Percentiles rank a stretch among this genome's conserved stretches.
Evolutionary conservation across 2,797 vertebrate genomes (phyloP).

Genomic region (Coccyzus lansbergi): DNA sequence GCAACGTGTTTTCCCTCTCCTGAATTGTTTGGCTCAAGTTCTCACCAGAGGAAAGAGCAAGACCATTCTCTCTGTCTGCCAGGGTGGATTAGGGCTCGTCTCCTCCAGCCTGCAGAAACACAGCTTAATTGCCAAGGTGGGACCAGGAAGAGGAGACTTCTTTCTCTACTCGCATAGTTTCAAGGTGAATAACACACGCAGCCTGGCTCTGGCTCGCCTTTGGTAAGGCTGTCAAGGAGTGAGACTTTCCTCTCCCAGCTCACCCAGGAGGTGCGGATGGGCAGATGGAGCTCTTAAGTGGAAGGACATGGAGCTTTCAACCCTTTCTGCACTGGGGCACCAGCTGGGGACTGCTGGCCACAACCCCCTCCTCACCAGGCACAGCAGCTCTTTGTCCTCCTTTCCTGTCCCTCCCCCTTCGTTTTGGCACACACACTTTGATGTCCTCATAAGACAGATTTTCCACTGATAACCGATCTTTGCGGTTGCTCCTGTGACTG

Average conservation of each 20-base stretch:
- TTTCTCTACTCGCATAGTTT: constrained; percentile 46
- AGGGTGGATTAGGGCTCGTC: rapidly evolving
- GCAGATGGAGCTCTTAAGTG: background rate
- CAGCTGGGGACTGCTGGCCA: background rate
- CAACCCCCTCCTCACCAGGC: background rate
- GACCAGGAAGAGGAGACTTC: constrained; percentile 17
- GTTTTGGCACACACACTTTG: background rate
- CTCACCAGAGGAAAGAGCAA: background rate
- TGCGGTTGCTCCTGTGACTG: background rate
- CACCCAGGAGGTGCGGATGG: background rate
- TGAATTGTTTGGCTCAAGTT: background rate
- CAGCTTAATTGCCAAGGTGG: background rate
- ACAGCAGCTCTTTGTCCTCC: background rate
- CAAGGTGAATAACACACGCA: background rate
- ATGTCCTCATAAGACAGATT: background rate
- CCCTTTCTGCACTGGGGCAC: background rate
- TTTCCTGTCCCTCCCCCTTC: background rate
- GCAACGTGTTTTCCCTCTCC: background rate
- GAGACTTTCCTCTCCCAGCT: background rate
- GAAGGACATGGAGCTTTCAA: background rate
- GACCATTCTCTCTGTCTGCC: background rate
- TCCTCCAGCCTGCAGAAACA: background rate
- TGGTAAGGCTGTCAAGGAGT: background rate
- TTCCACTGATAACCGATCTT: background rate
- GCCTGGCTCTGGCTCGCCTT: background rate